Evolutionary conservation across 2,113 vertebrate genomes (phyloP).

Genomic region (Cavia porcellus): DNA sequence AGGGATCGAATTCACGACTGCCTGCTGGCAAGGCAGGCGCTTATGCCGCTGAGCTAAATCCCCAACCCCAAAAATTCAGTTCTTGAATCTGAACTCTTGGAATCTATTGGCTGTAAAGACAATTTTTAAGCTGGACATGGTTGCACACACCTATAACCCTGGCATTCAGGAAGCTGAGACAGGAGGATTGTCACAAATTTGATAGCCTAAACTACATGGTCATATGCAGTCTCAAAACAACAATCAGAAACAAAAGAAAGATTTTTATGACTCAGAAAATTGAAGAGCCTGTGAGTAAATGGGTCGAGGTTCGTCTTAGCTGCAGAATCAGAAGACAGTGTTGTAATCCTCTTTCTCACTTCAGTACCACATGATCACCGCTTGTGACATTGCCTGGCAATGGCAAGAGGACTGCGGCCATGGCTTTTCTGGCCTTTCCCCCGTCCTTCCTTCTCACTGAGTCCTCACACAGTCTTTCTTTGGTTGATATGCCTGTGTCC

Average conservation of each 20-base stretch:
- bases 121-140: not conserved
- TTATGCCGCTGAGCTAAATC: too few species aligned
- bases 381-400: not conserved
- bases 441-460: not conserved
- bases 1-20: too few species aligned
- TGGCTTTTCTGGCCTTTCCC: not conserved
- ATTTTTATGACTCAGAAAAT: not conserved
- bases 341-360: not conserved
- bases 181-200: not conserved
- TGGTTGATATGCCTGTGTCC: not conserved
- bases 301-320: not conserved
- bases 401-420: not conserved
- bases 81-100: constrained; percentile 16
- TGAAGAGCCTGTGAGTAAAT: not conserved
- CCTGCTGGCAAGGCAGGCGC: too few species aligned
- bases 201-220: not conserved
- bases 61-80: not conserved
- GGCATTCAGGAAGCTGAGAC: not conserved
- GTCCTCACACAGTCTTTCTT: not conserved
- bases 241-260: not conserved
- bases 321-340: not conserved
- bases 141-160: not conserved
- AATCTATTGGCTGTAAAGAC: not conserved
- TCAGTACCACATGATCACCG: not conserved
- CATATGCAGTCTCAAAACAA: not conserved